A percentile compares a stretch with the other conserved stretches of the same genome.
Evolutionary conservation across 2,113 vertebrate genomes (phyloP).

Genomic region (Budorcas taxicolor): DNA sequence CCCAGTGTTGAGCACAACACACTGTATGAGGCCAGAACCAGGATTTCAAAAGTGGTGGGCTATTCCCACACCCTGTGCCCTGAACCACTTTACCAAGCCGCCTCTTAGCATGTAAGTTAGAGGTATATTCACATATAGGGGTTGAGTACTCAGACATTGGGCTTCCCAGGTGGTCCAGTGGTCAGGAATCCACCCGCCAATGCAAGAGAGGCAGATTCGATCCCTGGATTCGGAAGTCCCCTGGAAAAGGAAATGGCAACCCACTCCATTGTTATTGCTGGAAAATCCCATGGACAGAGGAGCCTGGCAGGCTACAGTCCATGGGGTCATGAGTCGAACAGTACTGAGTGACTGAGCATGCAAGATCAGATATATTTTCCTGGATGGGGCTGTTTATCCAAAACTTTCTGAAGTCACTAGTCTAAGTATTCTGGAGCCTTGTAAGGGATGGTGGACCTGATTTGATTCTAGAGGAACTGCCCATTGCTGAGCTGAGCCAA

Average conservation of each 20-base stretch:
- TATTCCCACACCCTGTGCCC: background rate
- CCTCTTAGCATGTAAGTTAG: accelerated
- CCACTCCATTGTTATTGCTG: background rate
- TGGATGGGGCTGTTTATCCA: background rate
- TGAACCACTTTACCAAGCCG: background rate
- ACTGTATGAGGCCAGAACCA: background rate
- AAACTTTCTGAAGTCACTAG: background rate
- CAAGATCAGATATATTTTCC: background rate
- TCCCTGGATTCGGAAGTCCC: background rate
- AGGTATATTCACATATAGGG: too few relatives aligned
- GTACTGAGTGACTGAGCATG: background rate
- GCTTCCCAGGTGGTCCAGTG: background rate
- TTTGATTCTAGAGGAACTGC: background rate
- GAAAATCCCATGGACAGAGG: background rate
- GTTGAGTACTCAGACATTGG: background rate
- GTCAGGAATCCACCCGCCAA: background rate
- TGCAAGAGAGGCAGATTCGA: background rate
- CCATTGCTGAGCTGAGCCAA: accelerated
- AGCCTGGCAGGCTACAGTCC: background rate
- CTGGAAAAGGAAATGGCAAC: background rate
- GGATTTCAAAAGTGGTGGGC: background rate
- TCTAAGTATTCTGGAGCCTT: too few relatives aligned
- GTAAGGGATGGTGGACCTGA: background rate
- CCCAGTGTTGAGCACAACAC: background rate
- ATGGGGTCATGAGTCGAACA: accelerated